Percentiles rank a stretch among this genome's conserved stretches.
phyloP scores from a whole-genome alignment of 1,140 invertebrate genomes.

The Drosophila ercepeae region DNA sequence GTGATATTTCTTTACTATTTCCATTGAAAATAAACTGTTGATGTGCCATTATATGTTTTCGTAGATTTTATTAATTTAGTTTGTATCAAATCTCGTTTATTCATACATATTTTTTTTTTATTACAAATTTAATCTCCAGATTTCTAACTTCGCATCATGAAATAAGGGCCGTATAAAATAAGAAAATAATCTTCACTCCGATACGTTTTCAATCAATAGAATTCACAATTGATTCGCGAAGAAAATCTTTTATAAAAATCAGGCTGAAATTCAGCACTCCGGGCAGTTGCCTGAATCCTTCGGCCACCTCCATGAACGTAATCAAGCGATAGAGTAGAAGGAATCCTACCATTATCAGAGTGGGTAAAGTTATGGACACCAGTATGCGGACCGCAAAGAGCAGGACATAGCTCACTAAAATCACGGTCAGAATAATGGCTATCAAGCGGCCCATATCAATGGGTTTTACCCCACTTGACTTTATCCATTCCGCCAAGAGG shows the following conservation, averaged over 20 bases:
- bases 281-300: neutral
- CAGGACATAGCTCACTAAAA: neutral
- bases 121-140: neutral
- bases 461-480: neutral
- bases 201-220: neutral
- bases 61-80: neutral
- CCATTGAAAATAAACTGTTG: neutral
- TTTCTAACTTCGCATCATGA: neutral
- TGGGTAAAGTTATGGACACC: neutral
- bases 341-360: neutral
- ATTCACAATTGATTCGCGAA: neutral
- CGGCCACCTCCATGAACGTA: neutral
- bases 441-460: neutral
- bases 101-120: neutral
- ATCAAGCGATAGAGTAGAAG: neutral
- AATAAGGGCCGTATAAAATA: neutral
- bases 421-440: neutral
- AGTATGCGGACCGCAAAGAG: neutral
- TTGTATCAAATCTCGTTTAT: neutral
- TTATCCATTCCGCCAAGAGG: neutral
- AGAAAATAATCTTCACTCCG: neutral
- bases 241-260: neutral
- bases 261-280: neutral
- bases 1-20: too few relatives aligned
- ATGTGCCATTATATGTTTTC: neutral